phyloP scores from a whole-genome alignment of 2,888 invertebrate species.

The Odontothrips loti region DNA sequence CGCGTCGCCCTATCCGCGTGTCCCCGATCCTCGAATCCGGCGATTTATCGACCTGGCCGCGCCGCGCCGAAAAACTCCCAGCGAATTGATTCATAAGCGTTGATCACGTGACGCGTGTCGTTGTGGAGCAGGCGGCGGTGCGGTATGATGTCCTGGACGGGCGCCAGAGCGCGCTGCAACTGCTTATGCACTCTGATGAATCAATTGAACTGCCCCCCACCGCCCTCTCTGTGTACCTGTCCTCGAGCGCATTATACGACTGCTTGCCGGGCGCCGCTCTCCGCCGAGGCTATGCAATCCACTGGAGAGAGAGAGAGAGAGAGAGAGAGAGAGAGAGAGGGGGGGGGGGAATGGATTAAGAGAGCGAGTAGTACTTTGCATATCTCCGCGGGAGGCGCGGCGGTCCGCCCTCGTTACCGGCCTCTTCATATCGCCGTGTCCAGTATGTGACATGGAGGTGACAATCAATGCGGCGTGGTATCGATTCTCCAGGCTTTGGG shows the following conservation, averaged over 20 bases:
- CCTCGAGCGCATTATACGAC: too few species aligned
- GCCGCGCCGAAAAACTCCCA: neutral
- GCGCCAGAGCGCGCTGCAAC: neutral
- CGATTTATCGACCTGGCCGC: conserved; percentile 3
- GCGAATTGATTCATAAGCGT: conserved; percentile 11
- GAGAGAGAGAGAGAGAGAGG: neutral
- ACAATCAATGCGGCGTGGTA: too few species aligned
- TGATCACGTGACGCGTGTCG: neutral
- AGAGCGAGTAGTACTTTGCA: neutral
- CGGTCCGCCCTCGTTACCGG: too few species aligned
- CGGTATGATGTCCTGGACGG: neutral
- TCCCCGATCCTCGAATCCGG: too few species aligned
- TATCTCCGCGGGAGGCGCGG: too few species aligned
- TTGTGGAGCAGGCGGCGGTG: neutral
- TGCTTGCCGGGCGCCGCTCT: neutral
- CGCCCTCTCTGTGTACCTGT: neutral
- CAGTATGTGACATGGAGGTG: too few species aligned
- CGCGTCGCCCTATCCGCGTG: too few species aligned
- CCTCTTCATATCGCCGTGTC: too few species aligned
- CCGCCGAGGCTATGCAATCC: neutral
- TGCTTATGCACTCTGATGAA: neutral
- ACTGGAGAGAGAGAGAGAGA: neutral
- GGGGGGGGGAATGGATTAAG: neutral
- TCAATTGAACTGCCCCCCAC: neutral
- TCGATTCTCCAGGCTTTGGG: too few species aligned